These are phyloP conservation scores for Podabrus alpinus DNA, from an alignment of 2,888 invertebrate species.

Conservation along the genomic window DNA sequence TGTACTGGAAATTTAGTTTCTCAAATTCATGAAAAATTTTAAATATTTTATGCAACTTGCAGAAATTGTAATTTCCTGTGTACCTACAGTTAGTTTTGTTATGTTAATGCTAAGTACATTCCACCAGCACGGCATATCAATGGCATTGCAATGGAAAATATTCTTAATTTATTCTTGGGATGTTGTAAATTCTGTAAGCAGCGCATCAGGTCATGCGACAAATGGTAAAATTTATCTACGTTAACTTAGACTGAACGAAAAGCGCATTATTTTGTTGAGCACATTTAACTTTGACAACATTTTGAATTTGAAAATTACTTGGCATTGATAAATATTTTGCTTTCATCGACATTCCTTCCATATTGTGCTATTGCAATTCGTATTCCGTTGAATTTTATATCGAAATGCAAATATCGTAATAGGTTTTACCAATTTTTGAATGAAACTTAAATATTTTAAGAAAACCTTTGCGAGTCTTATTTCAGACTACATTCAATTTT, in stretches of 20 bases:
- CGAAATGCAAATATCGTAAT: background rate
- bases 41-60: background rate
- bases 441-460: background rate
- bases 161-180: background rate
- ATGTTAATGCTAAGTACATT: background rate
- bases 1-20: background rate
- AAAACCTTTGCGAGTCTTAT: background rate
- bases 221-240: constrained; percentile 20
- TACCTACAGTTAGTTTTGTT: background rate
- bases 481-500: background rate
- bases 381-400: constrained; percentile 11
- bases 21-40: background rate
- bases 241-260: constrained; percentile 17
- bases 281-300: constrained; percentile 17
- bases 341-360: constrained; percentile 10
- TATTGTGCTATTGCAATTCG: constrained; percentile 13
- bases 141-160: background rate
- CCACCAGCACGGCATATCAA: background rate
- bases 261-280: constrained; percentile 6
- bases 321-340: constrained; percentile 22
- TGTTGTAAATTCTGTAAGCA: background rate
- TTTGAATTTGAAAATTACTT: constrained; percentile 18
- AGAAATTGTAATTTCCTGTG: background rate
- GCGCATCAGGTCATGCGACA: constrained; percentile 5
- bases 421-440: background rate